Evolutionary conservation across 2,113 vertebrate genomes (phyloP), one percentile per base, ranked within the genome.

Genomic region (Prietella phreatophila): DNA sequence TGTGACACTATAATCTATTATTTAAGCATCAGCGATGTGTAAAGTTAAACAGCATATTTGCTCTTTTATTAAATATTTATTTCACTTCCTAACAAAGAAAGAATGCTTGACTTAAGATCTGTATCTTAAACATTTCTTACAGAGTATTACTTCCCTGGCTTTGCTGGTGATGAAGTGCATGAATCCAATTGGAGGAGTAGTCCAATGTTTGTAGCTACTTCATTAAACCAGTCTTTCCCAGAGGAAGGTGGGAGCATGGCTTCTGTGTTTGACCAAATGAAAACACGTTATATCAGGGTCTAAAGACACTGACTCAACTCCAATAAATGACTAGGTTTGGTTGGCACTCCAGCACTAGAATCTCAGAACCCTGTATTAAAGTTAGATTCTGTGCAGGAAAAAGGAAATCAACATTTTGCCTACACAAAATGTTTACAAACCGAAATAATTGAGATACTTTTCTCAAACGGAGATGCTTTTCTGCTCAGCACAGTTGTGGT

Each of bases 1-100:
- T 69, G 82, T 22, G 75, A 80, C 82, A 78, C 25, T 85, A 61
- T 80, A 42, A 85, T 85, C 82, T 85, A 22, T 84, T 79, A 85
- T 88, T 55, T 79, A 79, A 85, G 71, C 84, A 76, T 75, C 58
- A 76, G 50, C 4, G 22, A n/a, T 42, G 17, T 36, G 47, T 30
- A 58, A 56, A 36, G 50, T 85, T 76, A 42, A 85, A 76, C 20
- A 19, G 30, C 22, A 71, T 82, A 82, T 82, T 81, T 58, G 58
- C n/a, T 58, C 20, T 42, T 39, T 17, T 39, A 39, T 56, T 82
- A 82, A 82, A 82, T 82, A 82, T 82, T 82, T 61, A 82, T 33
- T 82, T 82, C 15, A 82, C 56, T 82, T 61, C 56, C 27, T 61
- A 82, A 27, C 80, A 82, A 82, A 60, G 80, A 82, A 82, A 27